Evolutionary conservation across 2,113 vertebrate species (phyloP).

Genomic region (Chlorocebus sabaeus): DNA sequence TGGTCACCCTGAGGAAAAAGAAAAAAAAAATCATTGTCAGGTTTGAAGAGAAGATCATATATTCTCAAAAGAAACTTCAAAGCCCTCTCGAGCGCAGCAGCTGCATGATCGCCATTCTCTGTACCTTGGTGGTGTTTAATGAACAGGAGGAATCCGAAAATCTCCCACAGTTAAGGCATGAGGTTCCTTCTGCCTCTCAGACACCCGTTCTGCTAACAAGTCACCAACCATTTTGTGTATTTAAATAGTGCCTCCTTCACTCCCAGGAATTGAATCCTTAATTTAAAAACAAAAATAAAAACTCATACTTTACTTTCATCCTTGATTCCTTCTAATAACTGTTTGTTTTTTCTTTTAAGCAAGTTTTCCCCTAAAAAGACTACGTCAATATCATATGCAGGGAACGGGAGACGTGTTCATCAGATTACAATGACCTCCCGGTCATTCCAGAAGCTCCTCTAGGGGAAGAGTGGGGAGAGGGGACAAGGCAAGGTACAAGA

Average conservation of each 20-base stretch:
- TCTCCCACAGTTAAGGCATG: neutral
- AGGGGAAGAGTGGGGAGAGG: neutral
- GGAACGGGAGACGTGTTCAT: neutral
- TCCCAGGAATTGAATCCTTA: conserved; percentile 3
- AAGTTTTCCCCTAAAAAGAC: neutral
- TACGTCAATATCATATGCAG: neutral
- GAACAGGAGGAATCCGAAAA: neutral
- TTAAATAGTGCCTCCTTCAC: neutral
- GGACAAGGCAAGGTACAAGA: neutral
- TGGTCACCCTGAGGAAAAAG: conserved; percentile 92
- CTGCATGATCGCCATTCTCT: neutral
- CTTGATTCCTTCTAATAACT: neutral
- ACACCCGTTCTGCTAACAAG: neutral
- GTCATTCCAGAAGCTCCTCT: neutral
- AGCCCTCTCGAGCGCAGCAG: conserved; percentile 57
- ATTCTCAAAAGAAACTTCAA: conserved; percentile 63
- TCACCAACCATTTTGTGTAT: neutral
- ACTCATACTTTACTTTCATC: neutral
- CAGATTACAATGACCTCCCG: too few species aligned
- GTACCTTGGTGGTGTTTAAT: neutral
- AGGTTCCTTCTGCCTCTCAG: neutral
- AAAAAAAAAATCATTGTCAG: conserved; percentile 80
- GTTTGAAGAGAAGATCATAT: conserved; percentile 72
- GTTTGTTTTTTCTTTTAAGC: neutral
- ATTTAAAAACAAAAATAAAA: conserved; percentile 32